These are phyloP conservation scores for Eurytoma adleriae DNA, from an alignment of 2,888 invertebrate species.

Conservation along the genomic window DNA sequence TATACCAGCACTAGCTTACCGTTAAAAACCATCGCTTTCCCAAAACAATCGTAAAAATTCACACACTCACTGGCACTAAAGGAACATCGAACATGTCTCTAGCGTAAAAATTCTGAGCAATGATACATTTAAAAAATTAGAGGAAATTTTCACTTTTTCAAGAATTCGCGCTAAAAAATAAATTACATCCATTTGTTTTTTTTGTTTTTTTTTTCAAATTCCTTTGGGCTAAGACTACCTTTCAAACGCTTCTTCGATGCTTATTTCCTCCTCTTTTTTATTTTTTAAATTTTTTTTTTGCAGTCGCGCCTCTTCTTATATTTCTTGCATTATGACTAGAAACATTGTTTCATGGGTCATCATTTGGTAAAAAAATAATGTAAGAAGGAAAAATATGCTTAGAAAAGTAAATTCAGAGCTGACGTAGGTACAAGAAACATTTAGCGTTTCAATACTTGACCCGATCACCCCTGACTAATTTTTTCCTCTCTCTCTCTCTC, in stretches of 20 bases:
- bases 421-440: slow-evolving; percentile 30
- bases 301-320: slow-evolving; percentile 59
- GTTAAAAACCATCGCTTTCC: slow-evolving; percentile 35
- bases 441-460: slow-evolving; percentile 6
- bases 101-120: slow-evolving; percentile 59
- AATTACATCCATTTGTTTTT: slow-evolving; percentile 68
- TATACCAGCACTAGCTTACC: slow-evolving; percentile 51
- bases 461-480: slow-evolving; percentile 30
- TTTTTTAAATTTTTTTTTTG: slow-evolving; percentile 55
- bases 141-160: slow-evolving; percentile 61
- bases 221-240: slow-evolving; percentile 56
- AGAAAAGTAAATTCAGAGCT: slow-evolving; percentile 69
- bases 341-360: slow-evolving; percentile 70
- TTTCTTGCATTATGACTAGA: slow-evolving; percentile 69
- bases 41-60: slow-evolving; percentile 48
- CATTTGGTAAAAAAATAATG: slow-evolving; percentile 73
- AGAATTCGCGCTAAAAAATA: slow-evolving; percentile 70
- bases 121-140: slow-evolving; percentile 56
- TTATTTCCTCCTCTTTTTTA: slow-evolving; percentile 59
- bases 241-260: slow-evolving; percentile 61
- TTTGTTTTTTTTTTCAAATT: slow-evolving; percentile 54
- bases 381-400: slow-evolving; percentile 68
- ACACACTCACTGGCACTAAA: slow-evolving; percentile 64
- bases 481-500: slow-evolving; percentile 17
- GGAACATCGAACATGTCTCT: slow-evolving; percentile 68